phyloP scores from a whole-genome alignment of 1,140 invertebrate genomes.

The Tetragonula clypearis region DNA sequence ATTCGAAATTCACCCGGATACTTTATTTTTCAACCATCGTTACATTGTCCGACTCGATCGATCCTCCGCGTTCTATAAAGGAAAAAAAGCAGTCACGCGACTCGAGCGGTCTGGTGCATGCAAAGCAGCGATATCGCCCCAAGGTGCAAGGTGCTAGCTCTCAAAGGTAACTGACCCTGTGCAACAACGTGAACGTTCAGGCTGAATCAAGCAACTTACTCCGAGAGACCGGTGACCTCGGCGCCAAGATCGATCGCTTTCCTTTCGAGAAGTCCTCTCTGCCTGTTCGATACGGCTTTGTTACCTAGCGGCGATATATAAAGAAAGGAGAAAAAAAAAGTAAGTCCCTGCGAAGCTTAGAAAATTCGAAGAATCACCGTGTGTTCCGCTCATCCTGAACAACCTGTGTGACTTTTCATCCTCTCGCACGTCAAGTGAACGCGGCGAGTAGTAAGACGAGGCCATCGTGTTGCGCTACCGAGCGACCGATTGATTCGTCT shows the following conservation, averaged over 20 bases:
- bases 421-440: not conserved
- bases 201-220: conserved; percentile 14
- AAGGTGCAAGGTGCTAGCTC: conserved; percentile 27
- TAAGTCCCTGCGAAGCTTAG: not conserved
- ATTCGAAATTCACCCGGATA: not conserved
- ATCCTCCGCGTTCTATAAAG: not conserved
- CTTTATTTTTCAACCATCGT: not conserved
- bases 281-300: not conserved
- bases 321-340: no score
- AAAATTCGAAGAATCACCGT: not conserved
- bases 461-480: not conserved
- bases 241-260: not conserved
- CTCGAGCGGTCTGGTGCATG: not conserved
- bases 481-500: not conserved
- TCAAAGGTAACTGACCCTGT: conserved; percentile 78
- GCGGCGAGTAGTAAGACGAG: not conserved
- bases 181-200: conserved; percentile 70
- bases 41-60: not conserved
- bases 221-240: conserved; percentile 34
- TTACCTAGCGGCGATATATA: not conserved
- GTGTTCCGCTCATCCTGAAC: not conserved
- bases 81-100: not conserved
- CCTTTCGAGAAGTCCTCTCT: not conserved
- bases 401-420: not conserved
- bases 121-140: not conserved